These are phyloP conservation scores for Ophiodon elongatus DNA, from an alignment of 2,113 vertebrate species.

Conservation along the genomic window DNA sequence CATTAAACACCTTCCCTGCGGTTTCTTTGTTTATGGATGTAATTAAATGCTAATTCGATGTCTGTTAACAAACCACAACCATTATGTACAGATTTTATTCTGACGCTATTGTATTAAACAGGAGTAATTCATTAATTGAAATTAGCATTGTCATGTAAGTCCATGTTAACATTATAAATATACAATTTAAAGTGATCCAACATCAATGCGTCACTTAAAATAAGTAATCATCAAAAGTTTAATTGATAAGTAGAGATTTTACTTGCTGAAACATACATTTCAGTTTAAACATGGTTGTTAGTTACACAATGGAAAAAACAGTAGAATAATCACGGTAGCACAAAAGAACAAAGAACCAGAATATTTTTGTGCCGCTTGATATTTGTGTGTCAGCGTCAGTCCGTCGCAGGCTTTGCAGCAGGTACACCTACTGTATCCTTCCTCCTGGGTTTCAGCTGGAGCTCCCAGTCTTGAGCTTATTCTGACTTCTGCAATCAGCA, in stretches of 20 bases:
- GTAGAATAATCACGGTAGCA: neutral
- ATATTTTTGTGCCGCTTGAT: neutral
- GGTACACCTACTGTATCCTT: constrained; percentile 41
- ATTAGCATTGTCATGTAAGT: neutral
- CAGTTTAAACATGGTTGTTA: neutral
- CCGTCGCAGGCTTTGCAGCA: constrained; percentile 21
- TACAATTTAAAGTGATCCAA: neutral
- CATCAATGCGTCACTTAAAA: neutral
- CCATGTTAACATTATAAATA: neutral
- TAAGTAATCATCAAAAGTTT: neutral
- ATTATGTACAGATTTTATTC: neutral
- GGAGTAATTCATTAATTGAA: neutral
- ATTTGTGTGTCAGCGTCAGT: neutral
- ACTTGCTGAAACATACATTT: neutral
- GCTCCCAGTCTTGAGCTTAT: constrained; percentile 62
- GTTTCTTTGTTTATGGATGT: neutral
- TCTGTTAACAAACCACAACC: neutral
- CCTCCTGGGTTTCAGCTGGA: constrained; percentile 42
- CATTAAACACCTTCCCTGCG: neutral
- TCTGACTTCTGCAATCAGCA: constrained; percentile 82
- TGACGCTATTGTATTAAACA: neutral
- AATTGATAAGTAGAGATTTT: neutral
- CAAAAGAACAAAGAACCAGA: neutral
- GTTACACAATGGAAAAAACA: neutral
- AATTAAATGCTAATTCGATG: neutral